These are phyloP conservation scores for Meles meles DNA, from an alignment of 2,113 vertebrate genomes.

Conservation along the genomic window DNA sequence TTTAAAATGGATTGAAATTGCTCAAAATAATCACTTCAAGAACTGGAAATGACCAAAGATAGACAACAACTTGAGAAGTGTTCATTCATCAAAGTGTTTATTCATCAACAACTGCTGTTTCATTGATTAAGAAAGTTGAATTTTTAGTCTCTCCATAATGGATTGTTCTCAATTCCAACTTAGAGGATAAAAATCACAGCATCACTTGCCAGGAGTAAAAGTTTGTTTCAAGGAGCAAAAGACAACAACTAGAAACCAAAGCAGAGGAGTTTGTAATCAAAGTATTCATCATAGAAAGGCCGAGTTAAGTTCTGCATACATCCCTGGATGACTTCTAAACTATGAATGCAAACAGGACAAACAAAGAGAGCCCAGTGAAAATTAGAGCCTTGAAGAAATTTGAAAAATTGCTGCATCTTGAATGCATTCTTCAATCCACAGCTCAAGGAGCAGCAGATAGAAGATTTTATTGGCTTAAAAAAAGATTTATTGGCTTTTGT, in stretches of 20 bases:
- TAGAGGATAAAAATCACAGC: background rate
- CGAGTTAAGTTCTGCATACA: background rate
- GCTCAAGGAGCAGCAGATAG: background rate
- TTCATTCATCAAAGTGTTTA: background rate
- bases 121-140: background rate
- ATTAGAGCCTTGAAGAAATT: background rate
- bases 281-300: background rate
- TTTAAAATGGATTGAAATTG: background rate
- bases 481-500: background rate
- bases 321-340: background rate
- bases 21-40: conserved; percentile 1
- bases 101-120: background rate
- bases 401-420: background rate
- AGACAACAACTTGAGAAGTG: background rate
- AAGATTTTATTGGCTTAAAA: background rate
- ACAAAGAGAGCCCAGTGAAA: background rate
- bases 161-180: background rate
- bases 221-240: background rate
- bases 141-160: background rate
- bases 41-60: background rate
- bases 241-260: background rate
- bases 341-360: background rate
- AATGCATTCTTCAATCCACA: background rate
- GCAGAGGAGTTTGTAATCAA: background rate
- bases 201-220: background rate